Conservation (phyloP, 2,113 vertebrate species). For the Hemibagrus wyckioides region DNA sequence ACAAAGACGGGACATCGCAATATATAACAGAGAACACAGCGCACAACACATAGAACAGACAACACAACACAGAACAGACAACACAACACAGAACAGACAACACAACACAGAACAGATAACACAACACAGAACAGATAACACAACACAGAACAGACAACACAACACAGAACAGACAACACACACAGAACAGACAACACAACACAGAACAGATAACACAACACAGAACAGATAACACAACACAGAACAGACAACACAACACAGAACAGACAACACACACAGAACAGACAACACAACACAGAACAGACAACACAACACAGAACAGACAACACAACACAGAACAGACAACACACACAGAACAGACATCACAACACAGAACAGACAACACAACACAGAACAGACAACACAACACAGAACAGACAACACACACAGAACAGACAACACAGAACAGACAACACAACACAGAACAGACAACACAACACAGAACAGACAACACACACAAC, state of each 20-base stretch:
- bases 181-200: too few relatives aligned
- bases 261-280: neutral
- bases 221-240: neutral
- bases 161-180: neutral
- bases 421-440: neutral
- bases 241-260: too few relatives aligned
- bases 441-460: too few relatives aligned
- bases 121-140: neutral
- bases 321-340: neutral
- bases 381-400: neutral
- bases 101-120: too few relatives aligned
- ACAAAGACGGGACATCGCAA: neutral
- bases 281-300: too few relatives aligned
- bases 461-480: neutral
- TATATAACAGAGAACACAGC: neutral
- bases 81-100: too few relatives aligned
- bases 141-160: too few relatives aligned
- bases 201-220: neutral
- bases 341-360: too few relatives aligned
- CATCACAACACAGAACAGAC: too few relatives aligned
- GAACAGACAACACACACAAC: neutral
- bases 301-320: neutral
- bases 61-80: too few relatives aligned
- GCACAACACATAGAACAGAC: neutral
- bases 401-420: too few relatives aligned